Percentiles rank a stretch among this genome's conserved stretches.
These are phyloP conservation scores for Selene dorsalis DNA, from an alignment of 2,797 vertebrate species.

Conservation along the genomic window DNA sequence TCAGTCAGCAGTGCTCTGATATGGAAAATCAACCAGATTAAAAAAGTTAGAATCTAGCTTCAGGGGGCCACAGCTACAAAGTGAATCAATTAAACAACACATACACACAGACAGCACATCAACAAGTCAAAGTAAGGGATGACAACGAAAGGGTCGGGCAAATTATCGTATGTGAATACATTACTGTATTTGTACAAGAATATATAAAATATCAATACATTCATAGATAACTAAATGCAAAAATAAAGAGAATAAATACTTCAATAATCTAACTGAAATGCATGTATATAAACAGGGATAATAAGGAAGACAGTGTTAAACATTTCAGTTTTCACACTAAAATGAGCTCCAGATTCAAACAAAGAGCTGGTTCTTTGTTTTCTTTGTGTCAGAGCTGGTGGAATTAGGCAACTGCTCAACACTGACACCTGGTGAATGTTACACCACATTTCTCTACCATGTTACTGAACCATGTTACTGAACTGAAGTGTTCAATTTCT, in stretches of 20 bases:
- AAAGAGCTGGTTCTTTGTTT: constrained; percentile 39
- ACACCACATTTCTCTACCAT: not conserved
- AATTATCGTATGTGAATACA: not conserved
- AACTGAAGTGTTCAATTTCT: not conserved
- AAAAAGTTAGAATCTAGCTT: not conserved
- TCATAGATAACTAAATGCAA: not conserved
- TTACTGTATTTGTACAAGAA: not conserved
- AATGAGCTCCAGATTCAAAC: constrained; percentile 3
- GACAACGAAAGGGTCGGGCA: not conserved
- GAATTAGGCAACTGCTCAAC: not conserved
- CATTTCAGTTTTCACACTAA: not conserved
- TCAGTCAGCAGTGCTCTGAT: not conserved
- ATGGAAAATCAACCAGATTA: not conserved
- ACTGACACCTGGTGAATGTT: constrained; percentile 62
- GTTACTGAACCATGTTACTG: not conserved
- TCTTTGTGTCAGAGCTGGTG: constrained; percentile 29
- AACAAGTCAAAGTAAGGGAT: not conserved
- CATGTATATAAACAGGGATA: not conserved
- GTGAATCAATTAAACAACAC: not conserved
- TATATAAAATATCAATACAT: not conserved
- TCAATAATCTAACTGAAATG: too few species aligned
- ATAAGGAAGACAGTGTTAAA: not conserved
- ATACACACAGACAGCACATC: not conserved
- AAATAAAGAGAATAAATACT: not conserved
- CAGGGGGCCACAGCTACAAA: not conserved